A percentile compares a stretch with the other conserved stretches of the same genome.
phyloP scores from a whole-genome alignment of 2,888 invertebrate species.

The Lasius fuliginosus region DNA sequence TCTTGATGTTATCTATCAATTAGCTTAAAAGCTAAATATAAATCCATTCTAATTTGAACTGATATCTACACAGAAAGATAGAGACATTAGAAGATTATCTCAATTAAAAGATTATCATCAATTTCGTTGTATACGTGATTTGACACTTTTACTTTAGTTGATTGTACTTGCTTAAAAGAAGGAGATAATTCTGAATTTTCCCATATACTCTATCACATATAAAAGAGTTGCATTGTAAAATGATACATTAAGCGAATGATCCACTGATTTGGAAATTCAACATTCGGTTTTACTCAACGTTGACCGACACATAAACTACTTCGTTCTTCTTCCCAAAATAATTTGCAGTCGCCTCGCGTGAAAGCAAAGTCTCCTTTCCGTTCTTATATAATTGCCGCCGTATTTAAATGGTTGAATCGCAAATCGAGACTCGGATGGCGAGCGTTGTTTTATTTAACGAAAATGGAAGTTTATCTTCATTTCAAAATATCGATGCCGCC shows the following conservation, averaged over 20 bases:
- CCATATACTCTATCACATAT: too few species aligned
- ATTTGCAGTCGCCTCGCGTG: constrained; percentile 54
- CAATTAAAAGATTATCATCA: not conserved
- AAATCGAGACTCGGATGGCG: not conserved
- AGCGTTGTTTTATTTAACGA: constrained; percentile 37
- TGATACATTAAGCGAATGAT: constrained; percentile 10
- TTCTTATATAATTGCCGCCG: constrained; percentile 60
- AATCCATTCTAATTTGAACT: not conserved
- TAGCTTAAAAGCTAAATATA: not conserved
- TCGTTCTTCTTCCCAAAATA: constrained; percentile 70
- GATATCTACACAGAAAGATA: not conserved
- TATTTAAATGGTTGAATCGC: constrained; percentile 26
- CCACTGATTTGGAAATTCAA: constrained; percentile 4
- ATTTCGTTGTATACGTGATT: not conserved
- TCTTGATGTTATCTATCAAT: not conserved
- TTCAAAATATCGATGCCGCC: constrained; percentile 22
- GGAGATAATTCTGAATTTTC: not conserved
- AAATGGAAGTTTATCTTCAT: constrained; percentile 26
- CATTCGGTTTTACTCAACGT: constrained; percentile 21
- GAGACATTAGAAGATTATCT: not conserved
- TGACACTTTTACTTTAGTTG: not conserved
- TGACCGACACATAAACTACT: constrained; percentile 62
- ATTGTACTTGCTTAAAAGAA: not conserved
- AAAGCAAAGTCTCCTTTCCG: constrained; percentile 47
- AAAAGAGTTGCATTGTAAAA: not conserved